A percentile compares a stretch with the other conserved stretches of the same genome.
These are phyloP conservation scores for Trichogramma evanescens DNA, from an alignment of 2,888 invertebrate genomes.

Conservation along the genomic window DNA sequence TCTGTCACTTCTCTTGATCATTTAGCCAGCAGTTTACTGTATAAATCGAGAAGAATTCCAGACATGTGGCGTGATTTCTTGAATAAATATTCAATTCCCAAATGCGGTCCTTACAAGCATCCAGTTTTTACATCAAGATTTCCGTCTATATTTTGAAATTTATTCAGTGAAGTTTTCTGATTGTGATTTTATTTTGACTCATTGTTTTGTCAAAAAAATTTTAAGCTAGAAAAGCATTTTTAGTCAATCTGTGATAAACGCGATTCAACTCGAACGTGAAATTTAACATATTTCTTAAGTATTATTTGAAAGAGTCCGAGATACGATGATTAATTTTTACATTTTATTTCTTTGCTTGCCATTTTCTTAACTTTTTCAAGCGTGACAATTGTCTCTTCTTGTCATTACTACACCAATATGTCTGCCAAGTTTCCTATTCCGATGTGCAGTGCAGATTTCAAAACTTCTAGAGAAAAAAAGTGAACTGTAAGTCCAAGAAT, in stretches of 20 bases:
- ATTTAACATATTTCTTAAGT: not conserved
- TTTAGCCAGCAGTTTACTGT: conserved; percentile 1
- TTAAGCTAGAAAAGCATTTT: conserved; percentile 6
- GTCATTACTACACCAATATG: no score
- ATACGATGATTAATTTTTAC: no score
- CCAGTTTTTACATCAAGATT: conserved; percentile 19
- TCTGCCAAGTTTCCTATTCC: no score
- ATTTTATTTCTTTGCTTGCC: no score
- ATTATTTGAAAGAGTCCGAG: no score
- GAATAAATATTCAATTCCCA: conserved; percentile 33
- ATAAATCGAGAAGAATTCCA: conserved; percentile 15
- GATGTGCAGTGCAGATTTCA: no score
- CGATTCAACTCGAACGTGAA: conserved; percentile 18
- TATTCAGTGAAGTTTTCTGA: conserved; percentile 5
- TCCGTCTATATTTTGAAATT: not conserved
- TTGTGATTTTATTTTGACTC: conserved; percentile 14
- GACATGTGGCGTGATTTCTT: conserved; percentile 24
- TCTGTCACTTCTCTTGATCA: no score
- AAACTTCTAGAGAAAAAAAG: no score
- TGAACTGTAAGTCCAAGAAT: no score
- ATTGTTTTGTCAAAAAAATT: conserved; percentile 3
- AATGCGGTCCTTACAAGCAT: conserved; percentile 29
- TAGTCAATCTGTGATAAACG: conserved; percentile 18
- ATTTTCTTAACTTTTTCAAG: no score
- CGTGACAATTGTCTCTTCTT: no score